Evolutionary conservation across 2,888 invertebrate species (phyloP), one percentile per base, ranked within the genome.

Genomic region (Sympetrum striolatum): DNA sequence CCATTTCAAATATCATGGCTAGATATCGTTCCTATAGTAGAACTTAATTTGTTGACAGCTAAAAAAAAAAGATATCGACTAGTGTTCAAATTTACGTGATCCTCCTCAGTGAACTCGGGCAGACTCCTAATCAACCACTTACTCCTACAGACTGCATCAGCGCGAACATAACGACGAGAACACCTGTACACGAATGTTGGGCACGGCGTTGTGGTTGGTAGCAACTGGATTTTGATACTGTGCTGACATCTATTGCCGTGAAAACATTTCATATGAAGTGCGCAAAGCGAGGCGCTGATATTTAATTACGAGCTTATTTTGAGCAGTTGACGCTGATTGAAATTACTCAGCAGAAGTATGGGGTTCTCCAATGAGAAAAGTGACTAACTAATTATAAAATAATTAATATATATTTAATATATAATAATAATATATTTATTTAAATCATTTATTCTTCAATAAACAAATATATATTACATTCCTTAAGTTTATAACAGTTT

Each of bases 111-210:
- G 14, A 73, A 73, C 73, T 31, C 31, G 53, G 73, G 3, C 73
- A 25, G 73, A 0, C 73, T 73, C 14, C 6, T 12, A 25, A 14
- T 31, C 73, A 73, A 73, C 73, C 73, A 73, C 73, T 73, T 22
- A 31, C 73, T 73, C 73, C 31, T 14, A 73, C 73, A 25, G 73
- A 73, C 73, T 73, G 25, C 10, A 73, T 31, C 73, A 31, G 31
- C 31, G 31, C 73, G 73, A 73, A 31, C 31, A 14, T 25, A 10
- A 15, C 86, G 64, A 86, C 35, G 48, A 0, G 86, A 86, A 86
- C 86, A 86, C 86, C 86, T 86, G 86, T 86, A 37, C 58, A 86
- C 86, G 39, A 73, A 73, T 73, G 73, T 73, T 73, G 73, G 73
- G 73, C 25, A 31, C 31, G 12, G 73, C 73, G 73, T 73, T 73